Conservation (phyloP, 1,140 invertebrate species). For the Papilio xuthus region DNA sequence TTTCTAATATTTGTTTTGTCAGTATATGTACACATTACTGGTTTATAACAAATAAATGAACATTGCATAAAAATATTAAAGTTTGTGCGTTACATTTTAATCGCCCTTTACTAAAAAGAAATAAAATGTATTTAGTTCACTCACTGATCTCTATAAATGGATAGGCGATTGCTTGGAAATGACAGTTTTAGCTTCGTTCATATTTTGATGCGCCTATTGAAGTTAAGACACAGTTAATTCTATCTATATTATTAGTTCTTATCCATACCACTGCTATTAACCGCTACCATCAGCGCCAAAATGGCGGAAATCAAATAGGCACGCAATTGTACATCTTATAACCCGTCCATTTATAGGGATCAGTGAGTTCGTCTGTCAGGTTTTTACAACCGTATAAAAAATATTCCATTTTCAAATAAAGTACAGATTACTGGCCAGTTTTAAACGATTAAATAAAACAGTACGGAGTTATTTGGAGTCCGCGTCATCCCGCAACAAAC, state of each 20-base stretch:
- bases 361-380: too few species aligned
- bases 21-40: not conserved
- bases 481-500: conserved; percentile 16
- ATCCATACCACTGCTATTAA: too few species aligned
- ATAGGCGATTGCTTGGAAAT: too few species aligned
- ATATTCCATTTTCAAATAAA: conserved; percentile 5
- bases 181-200: too few species aligned
- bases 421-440: conserved; percentile 17
- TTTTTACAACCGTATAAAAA: not conserved
- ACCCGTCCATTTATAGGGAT: too few species aligned
- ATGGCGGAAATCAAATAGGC: too few species aligned
- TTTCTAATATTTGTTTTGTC: conserved; percentile 24
- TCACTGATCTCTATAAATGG: too few species aligned
- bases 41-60: not conserved
- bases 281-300: too few species aligned
- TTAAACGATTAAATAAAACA: not conserved
- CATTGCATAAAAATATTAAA: not conserved
- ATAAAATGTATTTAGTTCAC: not conserved
- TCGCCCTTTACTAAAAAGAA: not conserved
- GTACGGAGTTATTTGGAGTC: not conserved
- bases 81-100: not conserved
- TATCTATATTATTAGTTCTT: too few species aligned
- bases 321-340: too few species aligned
- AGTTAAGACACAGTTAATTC: too few species aligned
- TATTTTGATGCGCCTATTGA: too few species aligned